These are phyloP conservation scores for Cristatella mucedo DNA, from an alignment of 2,888 invertebrate species.

Conservation along the genomic window DNA sequence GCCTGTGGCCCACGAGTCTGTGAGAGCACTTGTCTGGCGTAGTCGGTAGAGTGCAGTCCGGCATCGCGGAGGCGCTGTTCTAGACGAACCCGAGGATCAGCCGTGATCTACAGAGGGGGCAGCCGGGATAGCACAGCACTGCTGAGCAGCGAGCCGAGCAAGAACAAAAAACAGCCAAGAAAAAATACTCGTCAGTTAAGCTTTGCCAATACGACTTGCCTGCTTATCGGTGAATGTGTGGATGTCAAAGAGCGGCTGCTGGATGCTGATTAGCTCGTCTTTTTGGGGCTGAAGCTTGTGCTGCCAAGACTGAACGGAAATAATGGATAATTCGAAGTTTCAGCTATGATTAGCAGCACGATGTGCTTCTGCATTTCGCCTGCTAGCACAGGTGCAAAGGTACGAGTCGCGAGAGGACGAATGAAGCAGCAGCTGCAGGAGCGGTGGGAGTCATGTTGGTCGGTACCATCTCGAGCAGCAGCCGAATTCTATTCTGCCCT, in stretches of 20 bases:
- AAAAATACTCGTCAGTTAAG: not conserved
- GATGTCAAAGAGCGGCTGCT: conserved; percentile 24
- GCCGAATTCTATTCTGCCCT: not conserved
- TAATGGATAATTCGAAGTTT: too few relatives aligned
- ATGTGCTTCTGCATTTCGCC: too few relatives aligned
- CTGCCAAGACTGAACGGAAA: conserved; percentile 19
- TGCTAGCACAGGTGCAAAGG: too few relatives aligned
- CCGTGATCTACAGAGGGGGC: too few relatives aligned
- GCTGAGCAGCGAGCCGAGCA: too few relatives aligned
- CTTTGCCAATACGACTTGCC: conserved; percentile 15
- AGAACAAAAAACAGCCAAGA: too few relatives aligned
- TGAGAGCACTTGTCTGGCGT: conserved; percentile 26
- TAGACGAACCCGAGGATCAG: conserved; percentile 30
- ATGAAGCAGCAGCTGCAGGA: not conserved
- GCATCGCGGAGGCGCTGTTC: conserved; percentile 30
- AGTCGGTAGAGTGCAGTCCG: conserved; percentile 26
- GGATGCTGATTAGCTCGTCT: conserved; percentile 21
- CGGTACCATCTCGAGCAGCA: not conserved
- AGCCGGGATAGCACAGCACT: too few relatives aligned
- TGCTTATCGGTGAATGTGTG: conserved; percentile 25
- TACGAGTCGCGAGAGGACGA: too few relatives aligned
- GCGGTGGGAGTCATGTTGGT: not conserved
- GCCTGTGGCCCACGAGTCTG: conserved; percentile 20
- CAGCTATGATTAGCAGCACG: too few relatives aligned
- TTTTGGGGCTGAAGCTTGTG: conserved; percentile 16